These are phyloP conservation scores for Ciconia boyciana DNA, from an alignment of 2,113 vertebrate species.

Conservation along the genomic window DNA sequence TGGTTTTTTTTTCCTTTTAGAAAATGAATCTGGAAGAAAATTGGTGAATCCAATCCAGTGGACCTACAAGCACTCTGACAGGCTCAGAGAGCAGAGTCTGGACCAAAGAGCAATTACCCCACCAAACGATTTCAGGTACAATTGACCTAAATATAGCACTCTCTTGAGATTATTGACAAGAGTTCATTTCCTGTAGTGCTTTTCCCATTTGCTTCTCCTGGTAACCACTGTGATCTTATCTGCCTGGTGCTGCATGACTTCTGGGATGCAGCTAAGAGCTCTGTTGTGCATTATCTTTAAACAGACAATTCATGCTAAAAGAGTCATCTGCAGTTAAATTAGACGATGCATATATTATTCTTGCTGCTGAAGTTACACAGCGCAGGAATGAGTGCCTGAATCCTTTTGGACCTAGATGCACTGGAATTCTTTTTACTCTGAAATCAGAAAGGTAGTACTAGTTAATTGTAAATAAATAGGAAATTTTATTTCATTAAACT, in stretches of 20 bases:
- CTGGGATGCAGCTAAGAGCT: slow-evolving; percentile 65
- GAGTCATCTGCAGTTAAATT: slow-evolving; percentile 71
- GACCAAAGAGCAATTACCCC: slow-evolving; percentile 79
- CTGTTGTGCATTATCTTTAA: slow-evolving; percentile 64
- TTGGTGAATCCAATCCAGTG: slow-evolving; percentile 77
- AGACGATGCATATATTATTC: slow-evolving; percentile 46
- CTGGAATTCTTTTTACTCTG: background rate
- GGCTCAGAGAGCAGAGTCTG: slow-evolving; percentile 73
- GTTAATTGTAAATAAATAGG: background rate
- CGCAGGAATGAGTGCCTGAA: background rate
- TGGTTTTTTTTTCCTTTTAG: slow-evolving; percentile 68
- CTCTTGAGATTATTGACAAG: slow-evolving; percentile 47
- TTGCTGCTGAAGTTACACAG: background rate
- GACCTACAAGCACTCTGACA: slow-evolving; percentile 59
- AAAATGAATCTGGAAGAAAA: slow-evolving; percentile 85
- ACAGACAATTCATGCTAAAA: slow-evolving; percentile 65
- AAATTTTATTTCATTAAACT: background rate
- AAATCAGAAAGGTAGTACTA: background rate
- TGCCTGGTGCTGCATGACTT: slow-evolving; percentile 61
- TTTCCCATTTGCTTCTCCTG: slow-evolving; percentile 31
- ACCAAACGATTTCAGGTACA: slow-evolving; percentile 84
- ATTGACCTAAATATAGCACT: slow-evolving; percentile 55
- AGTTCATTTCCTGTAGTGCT: slow-evolving; percentile 56
- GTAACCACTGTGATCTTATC: slow-evolving; percentile 63
- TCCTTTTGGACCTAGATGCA: background rate